A percentile compares a stretch with the other conserved stretches of the same genome.
Evolutionary conservation across 2,888 invertebrate genomes (phyloP).

Genomic region (Siphonodentalium dalli): DNA sequence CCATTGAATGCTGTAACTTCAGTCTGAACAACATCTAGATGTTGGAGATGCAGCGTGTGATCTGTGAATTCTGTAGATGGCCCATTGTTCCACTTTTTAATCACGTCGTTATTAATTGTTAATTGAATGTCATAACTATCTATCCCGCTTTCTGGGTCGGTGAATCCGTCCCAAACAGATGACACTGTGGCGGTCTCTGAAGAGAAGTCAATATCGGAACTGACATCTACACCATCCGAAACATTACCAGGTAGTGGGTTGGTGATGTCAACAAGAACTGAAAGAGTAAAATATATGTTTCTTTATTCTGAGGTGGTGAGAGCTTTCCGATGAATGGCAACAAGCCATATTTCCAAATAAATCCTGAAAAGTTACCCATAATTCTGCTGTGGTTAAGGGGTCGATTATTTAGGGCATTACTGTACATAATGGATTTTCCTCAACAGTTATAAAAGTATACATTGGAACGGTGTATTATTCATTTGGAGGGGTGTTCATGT

Average conservation of each 20-base stretch:
- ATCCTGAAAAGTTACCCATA: no score
- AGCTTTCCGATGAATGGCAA: no score
- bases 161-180: constrained; percentile 12
- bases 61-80: constrained; percentile 14
- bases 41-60: constrained; percentile 21
- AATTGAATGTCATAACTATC: constrained; percentile 8
- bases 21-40: constrained; percentile 20
- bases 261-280: constrained; percentile 25
- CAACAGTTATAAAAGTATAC: no score
- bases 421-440: no score
- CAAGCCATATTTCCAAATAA: no score
- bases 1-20: constrained; percentile 28
- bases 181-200: constrained; percentile 13
- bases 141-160: constrained; percentile 17
- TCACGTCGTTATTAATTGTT: constrained; percentile 15
- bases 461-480: no score
- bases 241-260: constrained; percentile 14
- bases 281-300: neutral
- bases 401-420: no score
- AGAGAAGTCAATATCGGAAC: constrained; percentile 7
- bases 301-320: no score
- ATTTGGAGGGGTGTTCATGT: no score
- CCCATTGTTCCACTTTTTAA: constrained; percentile 4
- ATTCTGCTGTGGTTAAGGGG: no score
- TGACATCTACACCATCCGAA: constrained; percentile 5